Conservation (phyloP, 1,140 invertebrate genomes). For the Diachasma alloeum region DNA sequence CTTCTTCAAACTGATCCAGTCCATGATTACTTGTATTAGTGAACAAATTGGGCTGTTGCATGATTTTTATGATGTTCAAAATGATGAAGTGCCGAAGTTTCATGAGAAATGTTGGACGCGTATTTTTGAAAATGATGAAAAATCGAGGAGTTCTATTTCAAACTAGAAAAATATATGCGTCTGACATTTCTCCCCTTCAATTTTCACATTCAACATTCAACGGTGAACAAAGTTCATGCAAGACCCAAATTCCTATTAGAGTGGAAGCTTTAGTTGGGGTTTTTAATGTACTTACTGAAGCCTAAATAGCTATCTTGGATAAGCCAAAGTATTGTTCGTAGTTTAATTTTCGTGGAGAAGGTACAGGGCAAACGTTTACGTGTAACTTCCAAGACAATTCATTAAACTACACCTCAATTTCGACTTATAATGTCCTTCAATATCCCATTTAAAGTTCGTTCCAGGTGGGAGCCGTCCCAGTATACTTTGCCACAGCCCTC, state of each 20-base stretch:
- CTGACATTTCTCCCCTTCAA: not conserved
- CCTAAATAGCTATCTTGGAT: not conserved
- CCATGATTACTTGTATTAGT: not conserved
- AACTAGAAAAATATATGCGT: too few relatives aligned
- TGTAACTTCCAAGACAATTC: not conserved
- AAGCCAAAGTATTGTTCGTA: not conserved
- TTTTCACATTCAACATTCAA: not conserved
- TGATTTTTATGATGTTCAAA: too few relatives aligned
- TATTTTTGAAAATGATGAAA: too few relatives aligned
- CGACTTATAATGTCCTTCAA: slow-evolving; percentile 49
- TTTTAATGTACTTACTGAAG: not conserved
- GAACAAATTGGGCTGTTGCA: not conserved
- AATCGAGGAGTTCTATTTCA: too few relatives aligned
- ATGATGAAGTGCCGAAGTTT: too few relatives aligned
- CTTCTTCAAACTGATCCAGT: not conserved
- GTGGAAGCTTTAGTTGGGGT: not conserved
- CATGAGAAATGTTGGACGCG: too few relatives aligned
- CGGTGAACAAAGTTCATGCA: too few relatives aligned
- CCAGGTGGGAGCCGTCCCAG: slow-evolving; percentile 72
- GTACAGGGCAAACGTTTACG: not conserved
- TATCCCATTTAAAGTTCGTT: slow-evolving; percentile 54
- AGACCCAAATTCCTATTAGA: not conserved
- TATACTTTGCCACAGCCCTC: slow-evolving; percentile 72
- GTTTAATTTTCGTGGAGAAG: not conserved
- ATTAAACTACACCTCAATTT: not conserved